phyloP scores from a whole-genome alignment of 2,113 vertebrate genomes.

The Apistogramma diplotaenia region DNA sequence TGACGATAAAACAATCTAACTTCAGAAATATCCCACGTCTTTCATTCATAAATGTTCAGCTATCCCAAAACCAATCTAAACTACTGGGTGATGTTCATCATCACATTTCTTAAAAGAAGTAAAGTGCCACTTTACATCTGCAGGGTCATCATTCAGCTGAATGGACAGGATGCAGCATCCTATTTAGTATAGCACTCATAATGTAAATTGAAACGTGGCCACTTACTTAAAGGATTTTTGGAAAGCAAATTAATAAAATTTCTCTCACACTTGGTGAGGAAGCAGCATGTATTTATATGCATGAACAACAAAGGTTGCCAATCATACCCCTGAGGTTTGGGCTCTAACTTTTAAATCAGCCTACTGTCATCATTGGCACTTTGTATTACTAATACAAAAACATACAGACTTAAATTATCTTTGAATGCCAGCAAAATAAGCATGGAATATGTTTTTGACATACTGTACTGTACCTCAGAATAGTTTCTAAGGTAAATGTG shows the following conservation, averaged over 20 bases:
- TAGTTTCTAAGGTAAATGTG: not conserved
- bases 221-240: not conserved
- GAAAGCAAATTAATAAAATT: not conserved
- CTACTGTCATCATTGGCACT: not conserved
- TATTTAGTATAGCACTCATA: not conserved
- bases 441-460: not conserved
- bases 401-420: not conserved
- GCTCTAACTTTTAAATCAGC: constrained; percentile 12
- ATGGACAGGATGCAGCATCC: not conserved
- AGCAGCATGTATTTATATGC: constrained; percentile 1
- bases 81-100: not conserved
- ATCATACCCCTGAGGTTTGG: not conserved
- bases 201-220: not conserved
- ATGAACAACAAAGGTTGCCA: not conserved
- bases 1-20: not conserved
- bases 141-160: not conserved
- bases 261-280: not conserved
- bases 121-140: not conserved
- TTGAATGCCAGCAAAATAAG: not conserved
- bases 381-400: not conserved
- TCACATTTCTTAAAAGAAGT: not conserved
- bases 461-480: not conserved
- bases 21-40: not conserved
- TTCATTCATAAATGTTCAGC: not conserved
- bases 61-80: not conserved